These are phyloP conservation scores for Drosophila ustulata DNA, from an alignment of 2,888 invertebrate genomes.

Conservation along the genomic window DNA sequence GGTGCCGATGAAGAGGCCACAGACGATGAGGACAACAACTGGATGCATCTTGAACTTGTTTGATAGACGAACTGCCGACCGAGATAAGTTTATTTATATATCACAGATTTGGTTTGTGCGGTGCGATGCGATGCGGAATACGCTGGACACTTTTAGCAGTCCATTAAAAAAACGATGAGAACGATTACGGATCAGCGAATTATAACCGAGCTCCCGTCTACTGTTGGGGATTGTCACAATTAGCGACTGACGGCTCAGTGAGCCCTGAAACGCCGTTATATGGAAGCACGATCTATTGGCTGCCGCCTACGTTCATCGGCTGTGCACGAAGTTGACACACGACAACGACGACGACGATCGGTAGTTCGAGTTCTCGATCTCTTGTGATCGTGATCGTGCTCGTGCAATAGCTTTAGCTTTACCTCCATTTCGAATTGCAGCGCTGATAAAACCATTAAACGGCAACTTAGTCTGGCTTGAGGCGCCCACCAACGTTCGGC, in stretches of 20 bases:
- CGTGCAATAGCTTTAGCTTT: slow-evolving; percentile 48
- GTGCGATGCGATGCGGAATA: slow-evolving; percentile 2
- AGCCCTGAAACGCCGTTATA: slow-evolving; percentile 70
- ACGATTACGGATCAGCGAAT: slow-evolving; percentile 8
- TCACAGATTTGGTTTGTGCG: slow-evolving; percentile 43
- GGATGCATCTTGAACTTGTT: slow-evolving; percentile 40
- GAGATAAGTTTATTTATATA: slow-evolving; percentile 28
- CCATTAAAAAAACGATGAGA: slow-evolving; percentile 36
- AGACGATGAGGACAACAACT: slow-evolving; percentile 24
- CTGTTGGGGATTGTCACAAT: slow-evolving; percentile 54
- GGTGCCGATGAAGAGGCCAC: slow-evolving; percentile 25
- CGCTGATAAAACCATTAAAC: slow-evolving; percentile 60
- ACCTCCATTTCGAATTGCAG: slow-evolving; percentile 54
- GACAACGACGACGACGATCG: slow-evolving; percentile 23
- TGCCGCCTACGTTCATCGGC: slow-evolving; percentile 25
- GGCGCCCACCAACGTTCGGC: slow-evolving; percentile 20
- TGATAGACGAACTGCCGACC: slow-evolving; percentile 8
- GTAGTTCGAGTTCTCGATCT: slow-evolving; percentile 2
- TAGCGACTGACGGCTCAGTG: slow-evolving; percentile 63
- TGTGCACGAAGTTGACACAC: slow-evolving; percentile 43
- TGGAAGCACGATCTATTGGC: slow-evolving; percentile 42
- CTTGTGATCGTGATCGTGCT: background rate
- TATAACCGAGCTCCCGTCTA: slow-evolving; percentile 22
- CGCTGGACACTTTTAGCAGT: slow-evolving; percentile 32
- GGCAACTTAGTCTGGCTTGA: slow-evolving; percentile 7